Conservation (phyloP, 2,797 vertebrate species). For the Poecilia gillii region DNA sequence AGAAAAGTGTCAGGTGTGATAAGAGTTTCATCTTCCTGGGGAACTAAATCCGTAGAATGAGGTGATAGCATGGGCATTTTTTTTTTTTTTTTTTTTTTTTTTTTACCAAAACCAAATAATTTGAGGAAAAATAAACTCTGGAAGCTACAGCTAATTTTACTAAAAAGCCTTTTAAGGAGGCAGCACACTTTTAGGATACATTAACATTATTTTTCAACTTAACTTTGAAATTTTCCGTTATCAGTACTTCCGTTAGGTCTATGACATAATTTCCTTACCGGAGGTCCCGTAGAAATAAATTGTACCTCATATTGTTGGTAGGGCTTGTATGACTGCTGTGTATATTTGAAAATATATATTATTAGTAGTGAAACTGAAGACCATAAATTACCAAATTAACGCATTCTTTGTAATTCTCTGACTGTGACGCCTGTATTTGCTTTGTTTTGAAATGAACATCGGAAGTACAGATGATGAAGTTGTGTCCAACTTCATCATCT, state of each 20-base stretch:
- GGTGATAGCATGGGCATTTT: too few relatives aligned
- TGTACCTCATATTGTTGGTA: background rate
- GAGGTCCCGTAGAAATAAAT: background rate
- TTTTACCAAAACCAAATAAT: background rate
- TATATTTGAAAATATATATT: background rate
- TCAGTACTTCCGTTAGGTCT: background rate
- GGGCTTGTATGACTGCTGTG: background rate
- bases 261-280: background rate
- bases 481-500: background rate
- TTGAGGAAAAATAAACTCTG: background rate
- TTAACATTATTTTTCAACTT: background rate
- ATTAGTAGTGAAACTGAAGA: background rate
- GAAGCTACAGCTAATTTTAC: background rate
- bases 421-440: background rate
- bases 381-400: background rate
- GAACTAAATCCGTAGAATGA: too few relatives aligned
- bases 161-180: background rate
- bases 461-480: constrained; percentile 20
- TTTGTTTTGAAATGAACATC: constrained; percentile 42
- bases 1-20: too few relatives aligned
- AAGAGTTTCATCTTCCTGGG: too few relatives aligned
- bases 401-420: background rate
- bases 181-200: background rate
- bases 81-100: too few relatives aligned
- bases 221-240: background rate